Base-by-base conservation (phyloP, 2,113 vertebrate genomes). In the Galeopterus variegatus region DNA sequence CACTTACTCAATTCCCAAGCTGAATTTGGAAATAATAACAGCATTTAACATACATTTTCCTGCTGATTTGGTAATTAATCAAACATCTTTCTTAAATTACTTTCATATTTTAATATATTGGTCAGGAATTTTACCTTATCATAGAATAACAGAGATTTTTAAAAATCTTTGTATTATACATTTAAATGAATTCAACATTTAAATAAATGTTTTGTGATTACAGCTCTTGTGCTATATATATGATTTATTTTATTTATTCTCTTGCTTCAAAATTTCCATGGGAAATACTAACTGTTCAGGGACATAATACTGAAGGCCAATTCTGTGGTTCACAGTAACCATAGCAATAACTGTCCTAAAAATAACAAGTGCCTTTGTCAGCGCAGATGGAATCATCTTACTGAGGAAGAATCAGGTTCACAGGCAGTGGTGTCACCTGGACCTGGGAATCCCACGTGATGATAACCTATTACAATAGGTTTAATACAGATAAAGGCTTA, bases 301-400 rank as follows among this genome's bases (percentile, higher is more conserved):
- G 75, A 96, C 52, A 76, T n/a, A 60, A 26, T 97, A 95, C 62
- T 15, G 92, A 95, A 93, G 54, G 88, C 64, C 82, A 91, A 60
- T 67, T 72, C 83, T 64, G 45, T 60, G 81, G 69, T 94, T 98
- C 90, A 84, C 58, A 60, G 97, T 97, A 98, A 97, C 96, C 86
- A 95, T 94, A 95, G 97, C 96, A 98, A 97, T 88, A 31, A 64
- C 60, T 69, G 50, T 95, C 77, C 95, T 96, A 93, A 93, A 64
- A 96, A 87, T 93, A 96, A 96, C 96, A 15, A 88, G 12, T 50
- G 17, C 56, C 80, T 97, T 48, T 93, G 65, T 85, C 83, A 95
- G 95, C 33, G 81, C 33, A 73, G 69, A 45, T 93, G 82, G 52
- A 48, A 72, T 92, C 90, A 92, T 84, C 94, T 89, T 88, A 92